Percentiles rank a stretch among this genome's conserved stretches.
These are phyloP conservation scores for Columba livia DNA, from an alignment of 2,113 vertebrate species.

Conservation along the genomic window DNA sequence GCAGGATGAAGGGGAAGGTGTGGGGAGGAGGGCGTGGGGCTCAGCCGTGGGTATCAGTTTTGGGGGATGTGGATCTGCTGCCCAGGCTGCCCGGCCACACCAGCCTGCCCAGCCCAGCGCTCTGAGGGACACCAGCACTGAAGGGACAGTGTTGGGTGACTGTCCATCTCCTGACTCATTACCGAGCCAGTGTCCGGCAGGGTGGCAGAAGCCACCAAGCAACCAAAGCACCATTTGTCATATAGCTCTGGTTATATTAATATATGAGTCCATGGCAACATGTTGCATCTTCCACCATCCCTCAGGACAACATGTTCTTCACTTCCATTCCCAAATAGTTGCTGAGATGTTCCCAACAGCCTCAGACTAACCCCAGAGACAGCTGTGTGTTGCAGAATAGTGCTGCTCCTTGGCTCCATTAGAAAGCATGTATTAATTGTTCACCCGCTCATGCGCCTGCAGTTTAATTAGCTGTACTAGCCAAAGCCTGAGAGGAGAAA, in stretches of 20 bases:
- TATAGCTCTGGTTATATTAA: too few relatives aligned
- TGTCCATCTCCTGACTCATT: not conserved
- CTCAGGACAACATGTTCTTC: not conserved
- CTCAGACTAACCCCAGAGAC: not conserved
- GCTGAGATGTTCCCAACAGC: not conserved
- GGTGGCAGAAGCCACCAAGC: not conserved
- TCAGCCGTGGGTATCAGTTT: not conserved
- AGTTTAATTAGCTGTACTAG: not conserved
- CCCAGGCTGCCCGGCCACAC: not conserved
- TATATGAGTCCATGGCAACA: not conserved
- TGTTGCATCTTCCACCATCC: not conserved
- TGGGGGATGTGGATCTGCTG: not conserved
- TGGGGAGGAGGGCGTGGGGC: not conserved
- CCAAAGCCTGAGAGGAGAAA: not conserved
- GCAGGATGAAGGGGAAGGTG: not conserved
- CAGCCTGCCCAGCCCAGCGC: not conserved
- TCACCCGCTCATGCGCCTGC: not conserved
- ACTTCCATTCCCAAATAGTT: not conserved
- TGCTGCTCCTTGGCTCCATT: not conserved
- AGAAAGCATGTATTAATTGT: not conserved
- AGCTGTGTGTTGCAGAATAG: not conserved
- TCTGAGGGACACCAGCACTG: too few relatives aligned
- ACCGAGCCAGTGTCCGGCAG: accelerated
- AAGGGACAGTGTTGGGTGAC: not conserved
- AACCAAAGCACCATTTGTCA: not conserved